Evolutionary conservation across 2,797 vertebrate genomes (phyloP).

Genomic region (Kryptolebias ocellatus): DNA sequence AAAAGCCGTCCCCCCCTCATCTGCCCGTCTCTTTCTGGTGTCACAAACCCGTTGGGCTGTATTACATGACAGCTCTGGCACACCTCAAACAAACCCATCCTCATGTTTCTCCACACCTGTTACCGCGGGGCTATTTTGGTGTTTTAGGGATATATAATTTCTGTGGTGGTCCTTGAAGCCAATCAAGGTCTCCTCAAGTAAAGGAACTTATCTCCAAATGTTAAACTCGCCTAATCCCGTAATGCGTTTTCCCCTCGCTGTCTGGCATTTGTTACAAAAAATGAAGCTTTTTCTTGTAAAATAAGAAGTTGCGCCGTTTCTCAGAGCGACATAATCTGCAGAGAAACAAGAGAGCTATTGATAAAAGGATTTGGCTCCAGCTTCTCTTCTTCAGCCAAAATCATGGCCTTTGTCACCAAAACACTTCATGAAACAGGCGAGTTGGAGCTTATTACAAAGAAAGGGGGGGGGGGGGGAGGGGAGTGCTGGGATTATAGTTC

Average conservation of each 20-base stretch:
- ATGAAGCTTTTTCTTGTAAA: constrained; percentile 19
- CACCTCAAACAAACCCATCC: constrained; percentile 35
- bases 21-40: constrained; percentile 31
- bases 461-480: background rate
- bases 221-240: background rate
- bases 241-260: background rate
- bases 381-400: constrained; percentile 22
- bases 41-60: constrained; percentile 29
- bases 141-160: constrained; percentile 41
- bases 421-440: constrained; percentile 46
- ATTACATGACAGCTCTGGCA: constrained; percentile 11
- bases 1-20: constrained; percentile 13
- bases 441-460: constrained; percentile 38
- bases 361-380: constrained; percentile 55
- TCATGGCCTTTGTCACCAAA: constrained; percentile 41
- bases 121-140: constrained; percentile 39
- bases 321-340: constrained; percentile 19
- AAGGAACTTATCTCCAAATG: background rate
- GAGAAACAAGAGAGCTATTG: constrained; percentile 55
- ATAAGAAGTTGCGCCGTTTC: constrained; percentile 30
- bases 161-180: constrained; percentile 40
- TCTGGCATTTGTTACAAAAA: background rate
- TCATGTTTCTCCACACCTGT: constrained; percentile 62
- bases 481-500: constrained; percentile 31
- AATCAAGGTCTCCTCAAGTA: constrained; percentile 6